Conservation (phyloP, 2,113 vertebrate genomes). For the Colossoma macropomum region DNA sequence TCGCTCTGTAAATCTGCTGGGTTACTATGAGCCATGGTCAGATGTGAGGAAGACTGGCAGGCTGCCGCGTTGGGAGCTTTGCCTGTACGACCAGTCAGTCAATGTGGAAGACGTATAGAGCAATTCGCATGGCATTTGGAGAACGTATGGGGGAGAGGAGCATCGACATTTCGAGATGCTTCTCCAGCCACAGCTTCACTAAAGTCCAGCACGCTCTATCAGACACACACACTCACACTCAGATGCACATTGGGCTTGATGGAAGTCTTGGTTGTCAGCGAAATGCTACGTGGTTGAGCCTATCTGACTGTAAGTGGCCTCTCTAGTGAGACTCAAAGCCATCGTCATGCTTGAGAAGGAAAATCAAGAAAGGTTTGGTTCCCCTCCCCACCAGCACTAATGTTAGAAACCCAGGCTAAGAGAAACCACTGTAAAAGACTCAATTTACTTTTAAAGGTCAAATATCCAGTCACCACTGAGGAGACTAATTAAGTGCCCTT, state of each 20-base stretch:
- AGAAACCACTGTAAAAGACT: constrained; percentile 61
- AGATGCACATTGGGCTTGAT: not conserved
- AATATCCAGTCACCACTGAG: constrained; percentile 63
- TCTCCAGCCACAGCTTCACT: constrained; percentile 16
- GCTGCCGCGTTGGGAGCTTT: constrained; percentile 16
- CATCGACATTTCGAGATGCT: constrained; percentile 26
- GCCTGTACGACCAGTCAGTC: constrained; percentile 19
- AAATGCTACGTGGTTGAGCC: constrained; percentile 23
- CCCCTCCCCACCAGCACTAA: constrained; percentile 20
- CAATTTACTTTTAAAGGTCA: constrained; percentile 66
- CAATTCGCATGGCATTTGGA: constrained; percentile 36
- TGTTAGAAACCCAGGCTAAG: constrained; percentile 52
- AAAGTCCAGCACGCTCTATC: not conserved
- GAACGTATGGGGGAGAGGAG: constrained; percentile 30
- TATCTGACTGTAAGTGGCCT: constrained; percentile 25
- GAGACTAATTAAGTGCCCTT: constrained; percentile 63
- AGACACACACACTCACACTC: constrained; percentile 25
- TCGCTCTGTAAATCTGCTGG: constrained; percentile 47
- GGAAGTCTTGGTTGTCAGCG: constrained; percentile 33
- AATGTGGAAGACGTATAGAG: constrained; percentile 41
- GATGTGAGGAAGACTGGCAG: constrained; percentile 29
- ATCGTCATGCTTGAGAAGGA: constrained; percentile 45
- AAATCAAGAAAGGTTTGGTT: constrained; percentile 39
- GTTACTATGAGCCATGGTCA: constrained; percentile 28
- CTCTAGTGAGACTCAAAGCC: constrained; percentile 29